Percentiles rank a stretch among this genome's conserved stretches.
Conservation (phyloP, 1,140 invertebrate species). For the Euwallacea fornicatus region DNA sequence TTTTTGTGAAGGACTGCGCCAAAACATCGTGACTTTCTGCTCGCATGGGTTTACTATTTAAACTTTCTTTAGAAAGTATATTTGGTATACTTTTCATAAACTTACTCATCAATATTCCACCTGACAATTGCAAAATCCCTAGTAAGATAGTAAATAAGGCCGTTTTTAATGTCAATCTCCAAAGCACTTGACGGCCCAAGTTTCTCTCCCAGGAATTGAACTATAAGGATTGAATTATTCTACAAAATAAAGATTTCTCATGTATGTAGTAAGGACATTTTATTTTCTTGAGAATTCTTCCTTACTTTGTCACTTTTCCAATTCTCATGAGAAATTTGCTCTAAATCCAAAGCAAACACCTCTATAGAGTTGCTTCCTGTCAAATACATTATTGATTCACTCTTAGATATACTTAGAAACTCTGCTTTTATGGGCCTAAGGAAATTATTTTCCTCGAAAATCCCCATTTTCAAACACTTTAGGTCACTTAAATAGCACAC, state of each 20-base stretch:
- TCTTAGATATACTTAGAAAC: slow-evolving; percentile 32
- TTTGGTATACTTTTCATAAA: slow-evolving; percentile 8
- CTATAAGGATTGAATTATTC: slow-evolving; percentile 2
- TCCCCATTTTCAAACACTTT: slow-evolving; percentile 1
- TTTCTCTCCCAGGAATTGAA: slow-evolving; percentile 47
- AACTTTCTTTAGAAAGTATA: too few relatives aligned
- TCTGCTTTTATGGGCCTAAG: slow-evolving; percentile 18
- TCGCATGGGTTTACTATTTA: slow-evolving; percentile 23
- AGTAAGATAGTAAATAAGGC: slow-evolving; percentile 50
- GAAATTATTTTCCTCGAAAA: slow-evolving; percentile 4
- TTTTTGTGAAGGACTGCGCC: slow-evolving; percentile 45
- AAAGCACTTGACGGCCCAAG: slow-evolving; percentile 49
- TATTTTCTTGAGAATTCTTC: too few relatives aligned
- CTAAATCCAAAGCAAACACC: slow-evolving; percentile 18
- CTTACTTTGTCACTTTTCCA: neutral
- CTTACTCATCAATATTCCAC: slow-evolving; percentile 49
- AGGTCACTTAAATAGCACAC: slow-evolving; percentile 22
- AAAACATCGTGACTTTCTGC: slow-evolving; percentile 50
- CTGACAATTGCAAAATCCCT: slow-evolving; percentile 50
- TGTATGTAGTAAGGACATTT: too few relatives aligned
- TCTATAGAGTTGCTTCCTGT: neutral
- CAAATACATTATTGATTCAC: neutral
- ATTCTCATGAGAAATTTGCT: slow-evolving; percentile 6
- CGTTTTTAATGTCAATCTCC: slow-evolving; percentile 42
- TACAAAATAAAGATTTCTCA: neutral